Percentiles rank a stretch among this genome's conserved stretches.
Evolutionary conservation across 1,140 invertebrate species (phyloP).

Genomic region (Daktulosphaira vitifoliae): DNA sequence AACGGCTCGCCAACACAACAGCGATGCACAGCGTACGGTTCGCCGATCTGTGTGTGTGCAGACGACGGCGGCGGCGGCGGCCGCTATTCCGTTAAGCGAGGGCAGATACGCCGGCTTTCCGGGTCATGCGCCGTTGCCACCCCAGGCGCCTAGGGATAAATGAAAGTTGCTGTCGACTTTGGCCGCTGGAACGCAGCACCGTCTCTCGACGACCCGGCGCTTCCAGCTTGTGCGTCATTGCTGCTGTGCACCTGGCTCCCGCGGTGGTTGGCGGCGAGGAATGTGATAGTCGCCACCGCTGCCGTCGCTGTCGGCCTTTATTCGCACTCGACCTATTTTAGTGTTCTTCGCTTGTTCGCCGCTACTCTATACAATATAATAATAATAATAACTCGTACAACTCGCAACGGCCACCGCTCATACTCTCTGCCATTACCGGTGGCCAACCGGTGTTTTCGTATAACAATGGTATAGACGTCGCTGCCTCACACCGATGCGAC

Average conservation of each 20-base stretch:
- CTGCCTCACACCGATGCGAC: conserved; percentile 1
- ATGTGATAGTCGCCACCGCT: conserved; percentile 19
- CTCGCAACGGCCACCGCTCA: not conserved
- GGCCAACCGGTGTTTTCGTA: conserved; percentile 30
- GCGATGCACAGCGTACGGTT: conserved; percentile 23
- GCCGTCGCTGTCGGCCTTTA: not conserved
- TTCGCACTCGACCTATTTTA: conserved; percentile 33
- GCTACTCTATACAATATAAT: too few relatives aligned
- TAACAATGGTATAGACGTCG: conserved; percentile 22
- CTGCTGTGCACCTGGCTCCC: conserved; percentile 18
- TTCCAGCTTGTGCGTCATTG: conserved; percentile 16
- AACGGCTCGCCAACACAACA: not conserved
- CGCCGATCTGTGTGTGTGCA: conserved; percentile 30
- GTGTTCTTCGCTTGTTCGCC: not conserved
- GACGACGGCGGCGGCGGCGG: conserved; percentile 12
- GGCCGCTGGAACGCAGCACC: conserved; percentile 30
- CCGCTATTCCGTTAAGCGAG: not conserved
- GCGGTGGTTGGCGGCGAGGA: not conserved
- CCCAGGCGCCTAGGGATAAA: conserved; percentile 27
- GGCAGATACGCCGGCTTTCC: conserved; percentile 4
- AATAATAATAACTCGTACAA: conserved; percentile 22
- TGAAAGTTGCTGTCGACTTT: conserved; percentile 3
- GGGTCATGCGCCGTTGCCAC: conserved; percentile 18
- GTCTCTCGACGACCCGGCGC: not conserved
- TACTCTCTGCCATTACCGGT: not conserved